A percentile compares a stretch with the other conserved stretches of the same genome.
Conservation (phyloP, 1,140 invertebrate species). For the Macrobrachium nipponense region DNA sequence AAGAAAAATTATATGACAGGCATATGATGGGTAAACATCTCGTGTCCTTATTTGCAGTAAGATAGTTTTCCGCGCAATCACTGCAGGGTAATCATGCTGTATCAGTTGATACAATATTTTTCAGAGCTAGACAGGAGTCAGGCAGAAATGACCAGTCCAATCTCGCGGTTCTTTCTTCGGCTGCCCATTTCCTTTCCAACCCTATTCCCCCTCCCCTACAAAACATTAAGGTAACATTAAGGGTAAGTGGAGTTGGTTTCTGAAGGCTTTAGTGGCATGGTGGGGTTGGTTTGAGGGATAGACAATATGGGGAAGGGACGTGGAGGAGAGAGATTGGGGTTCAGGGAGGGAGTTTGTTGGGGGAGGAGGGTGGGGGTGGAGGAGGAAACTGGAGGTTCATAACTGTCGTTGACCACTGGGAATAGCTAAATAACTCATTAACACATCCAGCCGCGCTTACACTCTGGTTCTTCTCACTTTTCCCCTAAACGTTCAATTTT, state of each 20-base stretch:
- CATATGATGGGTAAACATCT: too few relatives aligned
- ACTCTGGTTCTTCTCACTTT: conserved; percentile 4
- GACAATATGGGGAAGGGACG: too few relatives aligned
- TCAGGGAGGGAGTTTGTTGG: neutral
- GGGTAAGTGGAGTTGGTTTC: neutral
- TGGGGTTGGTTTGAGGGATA: too few relatives aligned
- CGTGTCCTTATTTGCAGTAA: too few relatives aligned
- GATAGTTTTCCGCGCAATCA: too few relatives aligned
- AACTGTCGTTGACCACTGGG: conserved; percentile 15
- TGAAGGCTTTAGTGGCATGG: too few relatives aligned
- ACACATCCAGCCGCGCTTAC: neutral
- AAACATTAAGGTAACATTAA: conserved; percentile 19
- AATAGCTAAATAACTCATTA: conserved; percentile 21
- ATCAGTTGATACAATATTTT: too few relatives aligned
- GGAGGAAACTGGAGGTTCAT: neutral
- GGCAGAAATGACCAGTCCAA: too few relatives aligned
- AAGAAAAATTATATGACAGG: too few relatives aligned
- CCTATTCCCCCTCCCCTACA: neutral
- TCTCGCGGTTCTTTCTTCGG: neutral
- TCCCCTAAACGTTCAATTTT: neutral
- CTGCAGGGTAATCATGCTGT: too few relatives aligned
- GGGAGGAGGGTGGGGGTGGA: neutral
- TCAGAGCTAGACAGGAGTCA: too few relatives aligned
- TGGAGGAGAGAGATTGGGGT: too few relatives aligned
- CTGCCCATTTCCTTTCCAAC: neutral